These are phyloP conservation scores for Synodontis membranacea DNA, from an alignment of 2,113 vertebrate species.

Conservation along the genomic window DNA sequence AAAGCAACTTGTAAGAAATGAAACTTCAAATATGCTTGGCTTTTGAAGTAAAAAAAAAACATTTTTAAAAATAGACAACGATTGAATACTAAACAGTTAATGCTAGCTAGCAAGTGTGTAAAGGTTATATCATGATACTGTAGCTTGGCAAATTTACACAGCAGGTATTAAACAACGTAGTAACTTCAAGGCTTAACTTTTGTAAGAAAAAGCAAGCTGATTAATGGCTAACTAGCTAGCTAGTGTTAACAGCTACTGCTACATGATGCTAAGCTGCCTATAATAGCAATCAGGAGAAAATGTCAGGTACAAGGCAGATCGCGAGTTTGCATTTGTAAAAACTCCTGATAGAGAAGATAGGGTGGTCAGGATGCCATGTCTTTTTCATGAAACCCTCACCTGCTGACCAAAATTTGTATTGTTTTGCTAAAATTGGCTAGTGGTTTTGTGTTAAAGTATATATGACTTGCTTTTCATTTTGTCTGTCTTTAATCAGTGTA, in stretches of 20 bases:
- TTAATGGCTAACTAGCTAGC: background rate
- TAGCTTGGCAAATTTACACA: too few relatives aligned
- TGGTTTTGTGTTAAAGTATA: background rate
- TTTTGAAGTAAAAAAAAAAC: background rate
- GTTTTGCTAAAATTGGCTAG: background rate
- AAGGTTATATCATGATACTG: background rate
- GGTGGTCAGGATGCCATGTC: background rate
- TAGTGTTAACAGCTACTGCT: background rate
- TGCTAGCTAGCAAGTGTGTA: background rate
- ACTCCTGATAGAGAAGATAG: background rate
- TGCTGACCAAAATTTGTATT: background rate
- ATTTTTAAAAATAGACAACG: background rate
- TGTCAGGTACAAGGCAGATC: background rate
- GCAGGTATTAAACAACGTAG: too few relatives aligned
- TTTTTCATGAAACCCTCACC: background rate
- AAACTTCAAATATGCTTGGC: background rate
- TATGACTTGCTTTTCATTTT: background rate
- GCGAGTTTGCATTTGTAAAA: background rate
- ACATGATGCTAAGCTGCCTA: background rate
- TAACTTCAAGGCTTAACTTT: background rate
- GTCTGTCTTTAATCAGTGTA: conserved; percentile 26
- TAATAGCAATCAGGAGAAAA: background rate
- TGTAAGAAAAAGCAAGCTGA: background rate
- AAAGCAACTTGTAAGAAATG: background rate
- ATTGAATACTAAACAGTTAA: background rate